Conservation (phyloP, 2,888 invertebrate genomes). For the Suillia variegata region DNA sequence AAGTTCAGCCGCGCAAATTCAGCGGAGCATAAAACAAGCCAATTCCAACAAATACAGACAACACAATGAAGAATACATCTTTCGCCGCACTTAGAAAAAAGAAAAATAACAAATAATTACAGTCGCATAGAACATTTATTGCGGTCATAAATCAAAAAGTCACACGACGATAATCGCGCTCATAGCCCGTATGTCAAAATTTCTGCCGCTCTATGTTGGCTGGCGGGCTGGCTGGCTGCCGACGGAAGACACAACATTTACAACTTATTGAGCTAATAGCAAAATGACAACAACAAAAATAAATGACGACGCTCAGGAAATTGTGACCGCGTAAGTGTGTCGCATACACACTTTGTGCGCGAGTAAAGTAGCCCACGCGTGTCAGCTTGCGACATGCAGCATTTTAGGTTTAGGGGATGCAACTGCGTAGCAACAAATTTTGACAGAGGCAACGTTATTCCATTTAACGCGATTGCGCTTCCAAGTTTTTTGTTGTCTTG, state of each 20-base stretch:
- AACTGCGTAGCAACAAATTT: neutral
- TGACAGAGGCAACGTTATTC: constrained; percentile 21
- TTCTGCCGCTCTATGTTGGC: constrained; percentile 14
- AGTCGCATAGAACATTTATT: constrained; percentile 44
- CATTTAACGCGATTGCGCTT: constrained; percentile 31
- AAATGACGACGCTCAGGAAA: neutral
- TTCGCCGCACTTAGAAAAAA: too few species aligned
- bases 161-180: constrained; percentile 43
- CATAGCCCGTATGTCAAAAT: constrained; percentile 33
- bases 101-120: neutral
- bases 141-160: constrained; percentile 58
- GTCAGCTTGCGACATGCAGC: constrained; percentile 22
- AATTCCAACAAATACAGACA: neutral
- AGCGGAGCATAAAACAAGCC: constrained; percentile 31
- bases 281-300: constrained; percentile 12
- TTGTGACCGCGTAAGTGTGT: neutral
- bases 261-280: constrained; percentile 55
- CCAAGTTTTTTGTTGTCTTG: neutral
- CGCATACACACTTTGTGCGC: constrained; percentile 8
- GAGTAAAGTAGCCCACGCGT: constrained; percentile 48
- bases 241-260: constrained; percentile 49
- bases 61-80: neutral
- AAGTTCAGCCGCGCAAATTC: constrained; percentile 9
- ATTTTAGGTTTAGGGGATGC: neutral
- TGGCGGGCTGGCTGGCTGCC: too few species aligned